Evolutionary conservation across 2,888 invertebrate species (phyloP), one percentile per base, ranked within the genome.

Genomic region (Myathropa florea): DNA sequence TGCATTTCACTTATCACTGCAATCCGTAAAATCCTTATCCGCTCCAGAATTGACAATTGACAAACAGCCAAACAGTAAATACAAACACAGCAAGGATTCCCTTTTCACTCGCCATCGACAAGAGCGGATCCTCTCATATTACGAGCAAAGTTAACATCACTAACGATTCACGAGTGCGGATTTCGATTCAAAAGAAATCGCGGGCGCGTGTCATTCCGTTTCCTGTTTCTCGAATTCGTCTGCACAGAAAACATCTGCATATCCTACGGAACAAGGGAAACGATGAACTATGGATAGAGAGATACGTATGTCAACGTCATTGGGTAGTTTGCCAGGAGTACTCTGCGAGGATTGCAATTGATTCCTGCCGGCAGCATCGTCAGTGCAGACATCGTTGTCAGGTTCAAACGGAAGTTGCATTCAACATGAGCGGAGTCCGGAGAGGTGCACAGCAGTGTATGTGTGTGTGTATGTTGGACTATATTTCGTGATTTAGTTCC

Each of bases 171-270:
- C 36, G 77, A 72, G 77, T 77, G 77, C 76, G 67, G 85, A 85
- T 85, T 85, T 82, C 28, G 68, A 82, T 77, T 85, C 18, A 81
- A 82, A 82, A 85, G 82, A 71, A 85, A 85, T 85, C 85, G 85
- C 85, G 72, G 6, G 77, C 85, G 85, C 85, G 85, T 85, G 85
- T 85, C 85, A 85, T 82, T 85, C 77, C 73, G 77, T 78, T 85
- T 85, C 85, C 85, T 77, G 82, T 77, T 85, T 61, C 64, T 75
- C 63, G 57, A 68, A 64, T 71, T 68, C 33, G 63, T 83, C 57
- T 33, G 46, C 39, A 78, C 33, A 79, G 60, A 53, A 81, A 85
- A 85, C 85, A 85, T 85, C 85, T 85, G 85, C 82, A 82, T 85
- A 81, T 64, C 60, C 70, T 75, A 30, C 14, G 67, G 36, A 39